Conservation (phyloP, 2,113 vertebrate species). For the Pomatostomus ruficeps region DNA sequence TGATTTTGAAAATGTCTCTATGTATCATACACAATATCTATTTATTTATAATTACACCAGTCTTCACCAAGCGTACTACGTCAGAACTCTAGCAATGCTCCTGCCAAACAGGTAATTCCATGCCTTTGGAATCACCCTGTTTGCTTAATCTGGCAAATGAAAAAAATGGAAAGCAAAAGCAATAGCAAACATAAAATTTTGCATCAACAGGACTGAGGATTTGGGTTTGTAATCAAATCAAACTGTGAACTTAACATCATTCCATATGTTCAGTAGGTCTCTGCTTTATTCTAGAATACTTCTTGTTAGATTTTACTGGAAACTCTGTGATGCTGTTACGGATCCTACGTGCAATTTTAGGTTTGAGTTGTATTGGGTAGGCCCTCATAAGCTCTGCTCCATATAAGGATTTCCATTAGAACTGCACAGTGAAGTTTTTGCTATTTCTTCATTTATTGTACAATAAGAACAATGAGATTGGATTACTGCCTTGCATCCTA, state of each 20-base stretch:
- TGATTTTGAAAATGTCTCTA: background rate
- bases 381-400: background rate
- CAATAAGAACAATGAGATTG: slow-evolving; percentile 19
- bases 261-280: background rate
- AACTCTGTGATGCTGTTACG: background rate
- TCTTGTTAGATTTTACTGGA: background rate
- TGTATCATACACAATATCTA: background rate
- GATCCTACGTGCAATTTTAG: background rate
- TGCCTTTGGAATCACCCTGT: background rate
- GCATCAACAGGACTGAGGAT: background rate
- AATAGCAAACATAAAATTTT: background rate
- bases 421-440: background rate
- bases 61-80: background rate
- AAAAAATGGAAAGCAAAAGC: background rate
- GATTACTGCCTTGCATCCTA: slow-evolving; percentile 25
- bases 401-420: background rate
- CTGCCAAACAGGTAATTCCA: background rate
- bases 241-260: background rate
- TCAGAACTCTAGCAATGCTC: background rate
- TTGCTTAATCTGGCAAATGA: background rate
- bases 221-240: background rate
- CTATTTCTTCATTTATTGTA: slow-evolving; percentile 5
- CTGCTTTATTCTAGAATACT: background rate
- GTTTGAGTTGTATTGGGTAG: background rate
- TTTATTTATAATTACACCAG: background rate